Evolutionary conservation across 2,113 vertebrate genomes (phyloP).

Genomic region (Myrmophylax atrothorax): DNA sequence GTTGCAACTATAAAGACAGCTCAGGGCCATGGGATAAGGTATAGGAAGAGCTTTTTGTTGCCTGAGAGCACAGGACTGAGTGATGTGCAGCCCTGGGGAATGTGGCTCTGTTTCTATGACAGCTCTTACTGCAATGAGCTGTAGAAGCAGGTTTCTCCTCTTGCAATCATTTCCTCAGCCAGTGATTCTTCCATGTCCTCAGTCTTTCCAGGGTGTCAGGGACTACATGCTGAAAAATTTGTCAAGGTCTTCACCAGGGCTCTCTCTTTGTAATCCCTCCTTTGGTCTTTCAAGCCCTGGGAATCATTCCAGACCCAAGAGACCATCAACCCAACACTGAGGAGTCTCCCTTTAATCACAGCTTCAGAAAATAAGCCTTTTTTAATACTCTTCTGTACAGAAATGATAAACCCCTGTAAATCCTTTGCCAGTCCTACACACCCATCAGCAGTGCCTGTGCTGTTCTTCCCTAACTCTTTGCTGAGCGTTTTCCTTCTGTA

Average conservation of each 20-base stretch:
- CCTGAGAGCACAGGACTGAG: not conserved
- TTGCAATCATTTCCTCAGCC: not conserved
- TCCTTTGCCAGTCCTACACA: not conserved
- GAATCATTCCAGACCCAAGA: not conserved
- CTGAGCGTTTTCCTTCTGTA: not conserved
- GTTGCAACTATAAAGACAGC: not conserved
- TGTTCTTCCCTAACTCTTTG: not conserved
- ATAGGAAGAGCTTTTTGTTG: not conserved
- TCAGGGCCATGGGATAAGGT: not conserved
- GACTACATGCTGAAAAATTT: not conserved
- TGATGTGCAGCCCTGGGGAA: not conserved
- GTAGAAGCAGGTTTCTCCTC: not conserved
- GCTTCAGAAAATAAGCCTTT: constrained; percentile 2
- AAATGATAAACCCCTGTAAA: not conserved
- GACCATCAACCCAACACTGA: not conserved
- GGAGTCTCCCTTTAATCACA: not conserved
- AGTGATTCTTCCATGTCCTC: not conserved
- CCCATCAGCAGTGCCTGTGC: not conserved
- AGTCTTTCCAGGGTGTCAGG: not conserved
- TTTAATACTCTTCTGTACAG: not conserved
- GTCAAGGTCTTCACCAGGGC: not conserved
- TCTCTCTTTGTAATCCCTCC: not conserved
- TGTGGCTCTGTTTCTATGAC: accelerated
- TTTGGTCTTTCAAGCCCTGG: not conserved
- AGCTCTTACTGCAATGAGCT: not conserved